Evolutionary conservation across 2,797 vertebrate species (phyloP).

Genomic region (Chloroceryle amazona): DNA sequence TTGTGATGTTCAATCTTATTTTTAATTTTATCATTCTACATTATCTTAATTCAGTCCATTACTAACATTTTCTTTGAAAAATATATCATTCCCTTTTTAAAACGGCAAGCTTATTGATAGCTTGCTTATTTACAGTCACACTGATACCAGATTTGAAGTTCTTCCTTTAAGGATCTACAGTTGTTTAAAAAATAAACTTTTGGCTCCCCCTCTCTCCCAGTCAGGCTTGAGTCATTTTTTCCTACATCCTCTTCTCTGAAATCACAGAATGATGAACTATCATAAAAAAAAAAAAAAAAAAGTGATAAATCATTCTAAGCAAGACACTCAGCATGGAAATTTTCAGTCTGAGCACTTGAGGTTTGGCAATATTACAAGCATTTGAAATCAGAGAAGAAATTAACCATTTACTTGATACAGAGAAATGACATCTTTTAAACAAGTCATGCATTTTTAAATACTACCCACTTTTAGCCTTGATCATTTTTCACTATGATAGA

Average conservation of each 20-base stretch:
- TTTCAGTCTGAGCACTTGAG: background rate
- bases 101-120: background rate
- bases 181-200: background rate
- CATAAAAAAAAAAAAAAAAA: background rate
- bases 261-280: constrained; percentile 19
- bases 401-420: background rate
- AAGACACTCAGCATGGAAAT: background rate
- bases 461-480: background rate
- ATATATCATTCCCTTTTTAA: background rate
- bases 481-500: background rate
- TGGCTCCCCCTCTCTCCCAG: background rate
- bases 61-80: background rate
- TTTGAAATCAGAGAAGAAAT: constrained; percentile 24
- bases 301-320: background rate
- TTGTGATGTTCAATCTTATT: background rate
- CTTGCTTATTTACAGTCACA: background rate
- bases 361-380: background rate
- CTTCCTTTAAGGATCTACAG: background rate
- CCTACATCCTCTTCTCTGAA: background rate
- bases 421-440: background rate
- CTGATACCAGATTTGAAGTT: background rate
- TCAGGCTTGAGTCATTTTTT: background rate
- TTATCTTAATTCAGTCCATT: background rate
- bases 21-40: background rate
- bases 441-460: background rate